These are phyloP conservation scores for Acromyrmex charruanus DNA, from an alignment of 1,140 invertebrate species.

Conservation along the genomic window DNA sequence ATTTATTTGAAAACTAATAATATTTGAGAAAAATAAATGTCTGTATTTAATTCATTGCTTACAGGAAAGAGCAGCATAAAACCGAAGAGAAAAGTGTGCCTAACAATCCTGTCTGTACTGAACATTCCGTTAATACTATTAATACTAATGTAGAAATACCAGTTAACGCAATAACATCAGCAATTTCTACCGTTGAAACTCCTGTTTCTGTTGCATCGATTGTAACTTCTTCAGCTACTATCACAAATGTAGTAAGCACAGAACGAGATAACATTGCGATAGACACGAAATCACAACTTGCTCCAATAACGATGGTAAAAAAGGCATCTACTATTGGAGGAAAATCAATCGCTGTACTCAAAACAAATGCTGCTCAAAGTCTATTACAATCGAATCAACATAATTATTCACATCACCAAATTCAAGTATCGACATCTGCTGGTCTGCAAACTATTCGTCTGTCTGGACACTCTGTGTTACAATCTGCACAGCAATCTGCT, in stretches of 20 bases:
- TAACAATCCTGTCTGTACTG: constrained; percentile 75
- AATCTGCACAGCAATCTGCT: constrained; percentile 81
- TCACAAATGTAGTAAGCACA: constrained; percentile 38
- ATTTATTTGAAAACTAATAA: not conserved
- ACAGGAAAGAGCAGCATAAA: constrained; percentile 82
- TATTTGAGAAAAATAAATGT: not conserved
- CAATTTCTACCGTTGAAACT: constrained; percentile 56
- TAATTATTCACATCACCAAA: constrained; percentile 85
- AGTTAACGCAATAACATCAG: constrained; percentile 48
- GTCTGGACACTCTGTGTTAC: constrained; percentile 86
- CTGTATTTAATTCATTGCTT: constrained; percentile 27
- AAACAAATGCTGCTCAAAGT: constrained; percentile 82
- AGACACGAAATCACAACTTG: constrained; percentile 64
- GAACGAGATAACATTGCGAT: constrained; percentile 60
- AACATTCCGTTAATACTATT: constrained; percentile 73
- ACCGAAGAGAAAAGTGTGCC: constrained; percentile 80
- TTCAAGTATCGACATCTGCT: constrained; percentile 85
- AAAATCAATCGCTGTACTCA: constrained; percentile 84
- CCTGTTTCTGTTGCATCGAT: constrained; percentile 61
- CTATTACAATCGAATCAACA: constrained; percentile 85
- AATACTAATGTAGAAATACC: constrained; percentile 64
- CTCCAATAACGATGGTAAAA: constrained; percentile 74
- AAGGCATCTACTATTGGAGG: constrained; percentile 76
- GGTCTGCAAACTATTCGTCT: constrained; percentile 87
- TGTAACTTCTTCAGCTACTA: constrained; percentile 43